A percentile compares a stretch with the other conserved stretches of the same genome.
Conservation (phyloP, 2,888 invertebrate genomes). For the Cerastoderma edule region DNA sequence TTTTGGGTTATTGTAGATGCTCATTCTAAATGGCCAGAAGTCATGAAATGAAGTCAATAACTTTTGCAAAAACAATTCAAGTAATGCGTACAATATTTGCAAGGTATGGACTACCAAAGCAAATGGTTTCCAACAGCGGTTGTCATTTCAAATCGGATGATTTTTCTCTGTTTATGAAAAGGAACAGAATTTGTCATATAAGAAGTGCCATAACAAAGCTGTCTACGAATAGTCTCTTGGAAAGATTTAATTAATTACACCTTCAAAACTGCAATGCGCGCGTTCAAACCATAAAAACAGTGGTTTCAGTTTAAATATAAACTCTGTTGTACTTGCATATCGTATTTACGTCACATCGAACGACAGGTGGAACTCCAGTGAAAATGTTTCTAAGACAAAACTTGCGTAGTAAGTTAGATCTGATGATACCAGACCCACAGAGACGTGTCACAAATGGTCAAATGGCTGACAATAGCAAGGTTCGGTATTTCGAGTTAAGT, state of each 20-base stretch:
- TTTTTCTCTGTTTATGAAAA: background rate
- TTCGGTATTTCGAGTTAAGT: background rate
- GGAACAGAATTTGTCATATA: constrained; percentile 5
- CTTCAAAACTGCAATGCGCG: background rate
- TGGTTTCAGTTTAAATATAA: background rate
- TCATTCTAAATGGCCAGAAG: constrained; percentile 84
- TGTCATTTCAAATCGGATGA: background rate
- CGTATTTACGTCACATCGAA: background rate
- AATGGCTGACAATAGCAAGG: background rate
- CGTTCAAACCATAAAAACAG: background rate
- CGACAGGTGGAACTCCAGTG: background rate
- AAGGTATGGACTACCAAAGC: constrained; percentile 2
- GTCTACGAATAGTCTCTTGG: background rate
- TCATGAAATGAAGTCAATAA: constrained; percentile 50
- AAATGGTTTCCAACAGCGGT: background rate
- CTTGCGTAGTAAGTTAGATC: background rate
- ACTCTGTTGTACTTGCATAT: background rate
- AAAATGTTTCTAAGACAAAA: background rate
- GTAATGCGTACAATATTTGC: background rate
- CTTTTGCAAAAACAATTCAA: constrained; percentile 11
- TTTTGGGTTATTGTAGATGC: constrained; percentile 71
- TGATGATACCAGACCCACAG: background rate
- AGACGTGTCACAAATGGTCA: background rate
- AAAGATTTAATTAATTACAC: background rate
- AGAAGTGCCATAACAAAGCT: background rate